Evolutionary conservation across 2,888 invertebrate genomes (phyloP), one percentile per base, ranked within the genome.

Genomic region (Torymus auratus): DNA sequence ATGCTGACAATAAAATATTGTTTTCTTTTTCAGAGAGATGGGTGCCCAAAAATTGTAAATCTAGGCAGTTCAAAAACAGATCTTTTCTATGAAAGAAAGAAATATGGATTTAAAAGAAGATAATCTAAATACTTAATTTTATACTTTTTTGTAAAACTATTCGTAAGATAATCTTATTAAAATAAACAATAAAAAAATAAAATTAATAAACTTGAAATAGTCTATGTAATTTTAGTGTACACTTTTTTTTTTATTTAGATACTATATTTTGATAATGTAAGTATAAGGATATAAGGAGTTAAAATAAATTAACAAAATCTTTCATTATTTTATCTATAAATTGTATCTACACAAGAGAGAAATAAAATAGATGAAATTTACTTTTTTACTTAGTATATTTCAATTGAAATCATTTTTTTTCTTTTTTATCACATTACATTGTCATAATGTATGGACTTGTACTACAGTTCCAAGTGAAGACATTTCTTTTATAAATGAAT

Each of bases 31-130:
- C 93, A 97, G 96, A 94, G 99, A 90, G 99, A 99, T 91, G 99
- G 99, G 0, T 99, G 99, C 91, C 99, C 99, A 0, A 99, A 99
- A 92, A 99, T 99, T 92, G 99, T 99, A 0, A 99, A 99, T 91
- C 92, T 99, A 76, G 99, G 99, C 78, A 99, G 98, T 91, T 99
- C 99, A 0, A 99, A 99, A 92, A 99, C 99, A 81, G 99, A 99
- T 92, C 92, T 99, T 87, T 99, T 99, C 92, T 99, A 99, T 89
- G 99, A 99, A 91, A 93, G 99, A 87, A 99, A 99, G 92, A 99
- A 99, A 93, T 99, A 99, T 93, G 99, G 99, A 0, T 99, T 99
- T 91, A 98, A 99, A 91, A 97, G 98, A 92, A 94, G 96, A 91
- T 96, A 94, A 53, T 61, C 10, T 23, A 52, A 55, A 12, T 56